Evolutionary conservation across 2,888 invertebrate species (phyloP).

Genomic region (Drosophila hamatofila): DNA sequence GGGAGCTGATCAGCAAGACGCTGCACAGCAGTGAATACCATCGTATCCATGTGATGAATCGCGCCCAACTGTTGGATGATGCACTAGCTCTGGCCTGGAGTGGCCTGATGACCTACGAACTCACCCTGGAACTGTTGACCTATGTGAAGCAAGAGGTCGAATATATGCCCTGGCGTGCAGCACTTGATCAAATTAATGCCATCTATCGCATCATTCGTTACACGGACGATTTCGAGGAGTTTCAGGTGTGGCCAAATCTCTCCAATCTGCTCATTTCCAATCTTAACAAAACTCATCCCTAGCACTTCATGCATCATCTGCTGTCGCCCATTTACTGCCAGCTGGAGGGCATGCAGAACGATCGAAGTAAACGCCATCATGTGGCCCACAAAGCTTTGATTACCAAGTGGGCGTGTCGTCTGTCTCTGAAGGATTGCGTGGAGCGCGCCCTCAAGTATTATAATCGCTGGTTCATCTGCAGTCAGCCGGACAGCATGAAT

Average conservation of each 20-base stretch:
- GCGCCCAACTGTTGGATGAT: constrained; percentile 94
- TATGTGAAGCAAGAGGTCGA: constrained; percentile 85
- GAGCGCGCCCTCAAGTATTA: constrained; percentile 88
- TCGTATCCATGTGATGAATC: constrained; percentile 89
- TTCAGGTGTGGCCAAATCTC: constrained; percentile 85
- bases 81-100: constrained; percentile 89
- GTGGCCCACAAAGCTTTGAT: constrained; percentile 87
- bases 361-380: constrained; percentile 84
- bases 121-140: constrained; percentile 86
- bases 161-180: constrained; percentile 86
- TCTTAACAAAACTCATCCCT: constrained; percentile 1
- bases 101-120: constrained; percentile 88
- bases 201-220: constrained; percentile 88
- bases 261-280: neutral
- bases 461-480: constrained; percentile 87
- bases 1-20: constrained; percentile 88
- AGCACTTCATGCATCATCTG: constrained; percentile 89
- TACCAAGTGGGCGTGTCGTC: constrained; percentile 87
- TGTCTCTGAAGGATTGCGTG: constrained; percentile 88
- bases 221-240: constrained; percentile 87
- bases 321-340: constrained; percentile 88
- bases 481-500: constrained; percentile 87
- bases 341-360: constrained; percentile 86
- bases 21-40: constrained; percentile 86
- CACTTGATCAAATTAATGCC: constrained; percentile 87